phyloP scores from a whole-genome alignment of 2,113 vertebrate genomes.

The Nipponia nippon region DNA sequence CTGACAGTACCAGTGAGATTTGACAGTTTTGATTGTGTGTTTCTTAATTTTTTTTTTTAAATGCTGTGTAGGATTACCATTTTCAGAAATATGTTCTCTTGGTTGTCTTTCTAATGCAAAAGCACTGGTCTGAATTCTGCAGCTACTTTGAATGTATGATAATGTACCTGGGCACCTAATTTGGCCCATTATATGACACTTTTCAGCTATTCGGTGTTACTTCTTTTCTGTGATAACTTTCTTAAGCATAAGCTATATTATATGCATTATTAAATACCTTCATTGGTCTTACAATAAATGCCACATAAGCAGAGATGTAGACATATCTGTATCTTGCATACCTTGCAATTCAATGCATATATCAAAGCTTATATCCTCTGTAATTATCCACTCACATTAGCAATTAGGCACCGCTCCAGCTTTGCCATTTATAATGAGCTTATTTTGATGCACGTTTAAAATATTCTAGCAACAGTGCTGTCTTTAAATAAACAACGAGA shows the following conservation, averaged over 20 bases:
- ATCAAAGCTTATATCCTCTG: constrained; percentile 34
- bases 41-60: not conserved
- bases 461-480: not conserved
- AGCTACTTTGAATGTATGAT: not conserved
- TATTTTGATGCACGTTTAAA: constrained; percentile 16
- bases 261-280: constrained; percentile 15
- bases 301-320: not conserved
- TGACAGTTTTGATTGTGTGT: not conserved
- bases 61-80: not conserved
- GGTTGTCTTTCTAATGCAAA: not conserved
- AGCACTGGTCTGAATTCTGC: not conserved
- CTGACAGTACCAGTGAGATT: not conserved
- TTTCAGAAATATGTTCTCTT: not conserved
- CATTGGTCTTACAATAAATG: constrained; percentile 16
- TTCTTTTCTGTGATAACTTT: not conserved
- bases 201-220: not conserved
- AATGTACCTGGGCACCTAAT: not conserved
- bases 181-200: not conserved
- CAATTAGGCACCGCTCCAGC: not conserved
- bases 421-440: not conserved
- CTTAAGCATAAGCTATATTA: not conserved
- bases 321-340: not conserved
- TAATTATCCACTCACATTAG: not conserved
- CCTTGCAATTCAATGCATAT: not conserved
- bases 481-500: constrained; percentile 38